Conservation (phyloP, 1,140 invertebrate genomes). For the Hylaeus volcanicus region DNA sequence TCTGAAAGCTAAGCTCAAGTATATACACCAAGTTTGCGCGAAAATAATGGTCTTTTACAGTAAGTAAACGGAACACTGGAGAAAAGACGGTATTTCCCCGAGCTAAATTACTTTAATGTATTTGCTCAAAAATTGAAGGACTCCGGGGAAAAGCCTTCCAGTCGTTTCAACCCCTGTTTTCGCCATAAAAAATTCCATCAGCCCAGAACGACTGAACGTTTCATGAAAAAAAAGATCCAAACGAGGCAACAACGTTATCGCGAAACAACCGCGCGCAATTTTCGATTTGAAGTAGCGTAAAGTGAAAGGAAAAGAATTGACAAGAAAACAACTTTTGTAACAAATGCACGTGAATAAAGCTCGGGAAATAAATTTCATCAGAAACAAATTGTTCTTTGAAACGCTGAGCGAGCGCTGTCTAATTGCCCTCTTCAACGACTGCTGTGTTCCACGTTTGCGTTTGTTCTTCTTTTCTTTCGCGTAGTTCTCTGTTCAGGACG, state of each 20-base stretch:
- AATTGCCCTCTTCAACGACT: no score
- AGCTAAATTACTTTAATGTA: slow-evolving; percentile 2
- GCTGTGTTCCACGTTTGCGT: no score
- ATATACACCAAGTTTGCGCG: neutral
- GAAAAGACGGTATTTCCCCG: neutral
- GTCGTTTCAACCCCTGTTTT: neutral
- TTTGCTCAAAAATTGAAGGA: slow-evolving; percentile 6
- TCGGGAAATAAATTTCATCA: neutral
- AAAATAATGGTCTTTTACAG: slow-evolving; percentile 7
- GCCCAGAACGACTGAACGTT: neutral
- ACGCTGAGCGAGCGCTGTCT: no score
- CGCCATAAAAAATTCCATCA: slow-evolving; percentile 13
- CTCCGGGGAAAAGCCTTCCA: neutral
- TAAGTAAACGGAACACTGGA: neutral
- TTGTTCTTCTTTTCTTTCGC: neutral
- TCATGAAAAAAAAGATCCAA: neutral
- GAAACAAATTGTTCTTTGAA: neutral
- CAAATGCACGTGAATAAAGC: neutral
- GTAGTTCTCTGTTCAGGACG: no score
- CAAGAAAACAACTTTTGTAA: neutral
- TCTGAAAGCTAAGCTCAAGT: no score
- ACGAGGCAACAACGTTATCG: no score
- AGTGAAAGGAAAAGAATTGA: neutral
- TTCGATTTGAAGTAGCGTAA: neutral
- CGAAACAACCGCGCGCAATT: no score